Evolutionary conservation across 2,888 invertebrate genomes (phyloP).

Genomic region (Trachelus stipa): DNA sequence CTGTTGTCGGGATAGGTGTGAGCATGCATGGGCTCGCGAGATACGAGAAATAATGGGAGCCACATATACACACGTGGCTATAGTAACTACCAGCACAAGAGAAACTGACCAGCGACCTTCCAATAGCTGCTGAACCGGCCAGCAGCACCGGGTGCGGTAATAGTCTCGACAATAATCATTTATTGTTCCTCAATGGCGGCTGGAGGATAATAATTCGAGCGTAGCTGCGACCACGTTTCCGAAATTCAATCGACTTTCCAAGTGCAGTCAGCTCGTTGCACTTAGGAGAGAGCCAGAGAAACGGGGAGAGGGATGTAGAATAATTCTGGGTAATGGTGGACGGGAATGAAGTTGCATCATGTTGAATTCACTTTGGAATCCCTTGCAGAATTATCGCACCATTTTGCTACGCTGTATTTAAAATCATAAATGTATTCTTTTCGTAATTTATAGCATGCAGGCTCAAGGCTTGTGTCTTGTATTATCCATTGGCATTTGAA

Average conservation of each 20-base stretch:
- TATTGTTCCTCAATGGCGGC: slow-evolving; percentile 50
- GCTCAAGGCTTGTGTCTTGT: too few species aligned
- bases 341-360: too few species aligned
- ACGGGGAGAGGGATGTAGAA: too few species aligned
- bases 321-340: too few species aligned
- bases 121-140: neutral
- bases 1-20: slow-evolving; percentile 28
- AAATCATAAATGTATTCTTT: too few species aligned
- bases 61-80: slow-evolving; percentile 40
- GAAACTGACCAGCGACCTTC: slow-evolving; percentile 45
- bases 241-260: neutral
- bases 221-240: neutral
- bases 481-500: too few species aligned
- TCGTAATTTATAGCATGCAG: too few species aligned
- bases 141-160: slow-evolving; percentile 34
- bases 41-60: slow-evolving; percentile 60
- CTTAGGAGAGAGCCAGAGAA: too few species aligned
- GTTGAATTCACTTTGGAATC: too few species aligned
- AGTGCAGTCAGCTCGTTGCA: too few species aligned
- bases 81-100: slow-evolving; percentile 34
- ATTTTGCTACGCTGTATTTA: too few species aligned
- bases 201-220: slow-evolving; percentile 1
- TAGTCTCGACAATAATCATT: slow-evolving; percentile 56
- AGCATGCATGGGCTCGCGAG: slow-evolving; percentile 56
- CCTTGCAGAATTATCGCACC: too few species aligned